Evolutionary conservation across 2,888 invertebrate species (phyloP).

Genomic region (Noctua fimbriata): DNA sequence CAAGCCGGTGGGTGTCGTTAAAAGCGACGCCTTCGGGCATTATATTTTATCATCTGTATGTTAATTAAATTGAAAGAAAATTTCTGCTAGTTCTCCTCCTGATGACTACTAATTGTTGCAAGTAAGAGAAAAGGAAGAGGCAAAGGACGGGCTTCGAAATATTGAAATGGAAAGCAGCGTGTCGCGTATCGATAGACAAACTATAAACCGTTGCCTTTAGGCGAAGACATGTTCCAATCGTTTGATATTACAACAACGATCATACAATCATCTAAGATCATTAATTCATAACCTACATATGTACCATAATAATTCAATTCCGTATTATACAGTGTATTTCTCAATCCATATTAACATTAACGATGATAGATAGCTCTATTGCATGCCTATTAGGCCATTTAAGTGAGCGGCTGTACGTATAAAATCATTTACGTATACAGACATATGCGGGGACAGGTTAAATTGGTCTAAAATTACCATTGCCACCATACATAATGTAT

Average conservation of each 20-base stretch:
- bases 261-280: conserved; percentile 37
- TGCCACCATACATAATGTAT: conserved; percentile 43
- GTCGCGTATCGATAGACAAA: neutral
- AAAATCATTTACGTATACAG: conserved; percentile 39
- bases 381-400: conserved; percentile 56
- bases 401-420: conserved; percentile 48
- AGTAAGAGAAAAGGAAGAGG: neutral
- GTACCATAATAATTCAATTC: conserved; percentile 52
- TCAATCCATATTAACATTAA: conserved; percentile 49
- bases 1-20: neutral
- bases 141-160: neutral
- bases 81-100: neutral
- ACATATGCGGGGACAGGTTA: conserved; percentile 42
- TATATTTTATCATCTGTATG: too few relatives aligned
- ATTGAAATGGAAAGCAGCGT: neutral
- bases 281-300: conserved; percentile 56
- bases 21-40: neutral
- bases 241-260: conserved; percentile 41
- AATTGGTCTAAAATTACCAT: conserved; percentile 55
- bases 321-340: conserved; percentile 44
- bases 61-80: neutral
- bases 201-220: neutral
- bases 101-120: neutral
- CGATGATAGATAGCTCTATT: conserved; percentile 60
- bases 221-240: conserved; percentile 21